Evolutionary conservation across 2,888 invertebrate species (phyloP).

Genomic region (Drepanosiphum platanoidis): DNA sequence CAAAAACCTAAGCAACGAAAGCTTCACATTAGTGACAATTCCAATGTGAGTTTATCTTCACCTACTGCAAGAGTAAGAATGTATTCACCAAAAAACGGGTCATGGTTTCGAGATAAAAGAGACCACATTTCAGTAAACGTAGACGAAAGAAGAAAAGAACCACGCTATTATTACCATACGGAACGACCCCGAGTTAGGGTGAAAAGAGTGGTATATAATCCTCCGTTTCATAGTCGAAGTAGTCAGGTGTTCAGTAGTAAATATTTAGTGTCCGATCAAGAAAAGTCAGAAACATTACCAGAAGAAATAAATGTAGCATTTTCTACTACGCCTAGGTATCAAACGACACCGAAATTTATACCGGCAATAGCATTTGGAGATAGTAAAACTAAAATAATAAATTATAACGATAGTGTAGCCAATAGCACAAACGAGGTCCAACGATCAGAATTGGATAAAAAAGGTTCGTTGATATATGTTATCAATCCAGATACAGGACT

Average conservation of each 20-base stretch:
- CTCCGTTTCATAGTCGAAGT: slow-evolving; percentile 25
- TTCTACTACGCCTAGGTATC: slow-evolving; percentile 15
- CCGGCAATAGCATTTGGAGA: slow-evolving; percentile 50
- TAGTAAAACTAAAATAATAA: slow-evolving; percentile 40
- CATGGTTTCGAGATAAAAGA: slow-evolving; percentile 44
- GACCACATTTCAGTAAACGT: slow-evolving; percentile 15
- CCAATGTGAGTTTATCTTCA: slow-evolving; percentile 38
- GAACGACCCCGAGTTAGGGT: slow-evolving; percentile 10
- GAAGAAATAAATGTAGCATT: slow-evolving; percentile 50
- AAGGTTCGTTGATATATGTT: slow-evolving; percentile 63
- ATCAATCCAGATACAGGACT: slow-evolving; percentile 62
- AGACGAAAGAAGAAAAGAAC: slow-evolving; percentile 46
- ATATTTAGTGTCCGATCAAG: slow-evolving; percentile 49
- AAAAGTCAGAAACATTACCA: slow-evolving; percentile 49
- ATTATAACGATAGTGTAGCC: slow-evolving; percentile 44
- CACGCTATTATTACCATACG: slow-evolving; percentile 47
- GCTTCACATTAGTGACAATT: neutral
- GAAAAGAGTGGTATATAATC: slow-evolving; percentile 54
- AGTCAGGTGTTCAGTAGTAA: slow-evolving; percentile 44
- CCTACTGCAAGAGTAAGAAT: slow-evolving; percentile 45
- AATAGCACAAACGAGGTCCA: slow-evolving; percentile 22
- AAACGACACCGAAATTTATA: slow-evolving; percentile 31
- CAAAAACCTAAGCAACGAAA: slow-evolving; percentile 50
- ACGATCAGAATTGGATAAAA: slow-evolving; percentile 14
- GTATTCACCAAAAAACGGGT: slow-evolving; percentile 37